phyloP scores from a whole-genome alignment of 2,888 invertebrate species.

The Leucoma salicis region DNA sequence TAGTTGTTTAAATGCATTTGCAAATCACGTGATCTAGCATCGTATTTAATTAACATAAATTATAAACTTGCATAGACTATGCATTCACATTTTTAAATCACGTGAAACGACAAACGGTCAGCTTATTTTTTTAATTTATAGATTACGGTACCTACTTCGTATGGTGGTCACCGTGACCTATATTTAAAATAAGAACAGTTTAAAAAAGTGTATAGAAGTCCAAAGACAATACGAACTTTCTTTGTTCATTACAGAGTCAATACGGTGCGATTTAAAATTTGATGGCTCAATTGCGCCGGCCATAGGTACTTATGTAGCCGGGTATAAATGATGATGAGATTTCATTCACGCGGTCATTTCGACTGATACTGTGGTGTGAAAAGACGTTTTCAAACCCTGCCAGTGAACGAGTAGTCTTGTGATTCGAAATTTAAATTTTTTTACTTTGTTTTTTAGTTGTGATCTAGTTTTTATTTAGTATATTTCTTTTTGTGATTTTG shows the following conservation, averaged over 20 bases:
- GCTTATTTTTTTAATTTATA: background rate
- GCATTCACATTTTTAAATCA: slow-evolving; percentile 5
- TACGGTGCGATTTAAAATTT: slow-evolving; percentile 32
- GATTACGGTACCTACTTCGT: background rate
- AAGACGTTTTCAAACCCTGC: slow-evolving; percentile 35
- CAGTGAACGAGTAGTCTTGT: slow-evolving; percentile 20
- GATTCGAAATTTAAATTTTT: slow-evolving; percentile 28
- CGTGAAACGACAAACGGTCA: background rate
- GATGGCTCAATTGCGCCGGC: slow-evolving; percentile 20
- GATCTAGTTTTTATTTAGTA: slow-evolving; percentile 28
- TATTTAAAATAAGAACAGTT: background rate
- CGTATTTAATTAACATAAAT: background rate
- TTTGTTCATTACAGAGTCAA: slow-evolving; percentile 35
- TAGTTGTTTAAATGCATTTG: background rate
- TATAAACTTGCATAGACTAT: background rate
- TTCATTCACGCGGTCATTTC: slow-evolving; percentile 51
- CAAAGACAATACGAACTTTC: slow-evolving; percentile 19
- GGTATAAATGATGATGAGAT: slow-evolving; percentile 53
- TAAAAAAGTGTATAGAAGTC: background rate
- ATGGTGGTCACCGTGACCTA: slow-evolving; percentile 4
- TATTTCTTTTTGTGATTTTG: slow-evolving; percentile 23
- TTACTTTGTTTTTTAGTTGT: slow-evolving; percentile 18
- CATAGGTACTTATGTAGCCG: slow-evolving; percentile 11
- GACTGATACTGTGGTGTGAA: slow-evolving; percentile 47
- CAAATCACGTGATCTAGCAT: background rate